Evolutionary conservation across 2,113 vertebrate genomes (phyloP).

Genomic region (Arvicanthis niloticus): DNA sequence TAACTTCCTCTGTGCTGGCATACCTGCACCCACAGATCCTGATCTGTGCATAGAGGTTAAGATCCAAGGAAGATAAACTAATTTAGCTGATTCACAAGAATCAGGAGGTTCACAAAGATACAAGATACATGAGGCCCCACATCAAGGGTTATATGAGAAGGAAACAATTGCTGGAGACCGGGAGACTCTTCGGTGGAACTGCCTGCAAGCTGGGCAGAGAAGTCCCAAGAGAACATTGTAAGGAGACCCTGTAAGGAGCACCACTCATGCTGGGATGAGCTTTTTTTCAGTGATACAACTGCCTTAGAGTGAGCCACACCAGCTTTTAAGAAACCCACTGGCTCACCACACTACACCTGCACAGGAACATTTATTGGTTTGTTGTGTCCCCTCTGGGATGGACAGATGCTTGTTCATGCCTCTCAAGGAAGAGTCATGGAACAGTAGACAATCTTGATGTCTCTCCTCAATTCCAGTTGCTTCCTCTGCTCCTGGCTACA

Average conservation of each 20-base stretch:
- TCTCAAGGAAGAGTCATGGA: not conserved
- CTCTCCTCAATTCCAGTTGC: not conserved
- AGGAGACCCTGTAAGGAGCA: not conserved
- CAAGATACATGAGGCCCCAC: not conserved
- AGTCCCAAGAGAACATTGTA: not conserved
- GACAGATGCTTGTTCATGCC: too few species aligned
- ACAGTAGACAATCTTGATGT: too few species aligned
- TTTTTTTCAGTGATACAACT: not conserved
- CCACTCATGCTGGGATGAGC: not conserved
- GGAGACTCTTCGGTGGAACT: not conserved
- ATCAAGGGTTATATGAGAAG: not conserved
- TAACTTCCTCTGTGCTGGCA: not conserved
- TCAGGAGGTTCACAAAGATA: not conserved
- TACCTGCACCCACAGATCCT: not conserved
- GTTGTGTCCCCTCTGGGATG: not conserved
- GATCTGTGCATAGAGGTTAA: not conserved
- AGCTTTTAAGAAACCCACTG: not conserved
- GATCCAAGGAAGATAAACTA: not conserved
- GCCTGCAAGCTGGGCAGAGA: too few species aligned
- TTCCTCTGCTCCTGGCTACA: not conserved
- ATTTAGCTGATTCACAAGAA: not conserved
- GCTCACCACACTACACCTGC: not conserved
- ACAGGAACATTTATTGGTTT: not conserved
- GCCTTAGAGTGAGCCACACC: too few species aligned
- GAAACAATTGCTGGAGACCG: not conserved